A percentile compares a stretch with the other conserved stretches of the same genome.
These are phyloP conservation scores for Drosophila nasuta DNA, from an alignment of 1,140 invertebrate species.

Conservation along the genomic window DNA sequence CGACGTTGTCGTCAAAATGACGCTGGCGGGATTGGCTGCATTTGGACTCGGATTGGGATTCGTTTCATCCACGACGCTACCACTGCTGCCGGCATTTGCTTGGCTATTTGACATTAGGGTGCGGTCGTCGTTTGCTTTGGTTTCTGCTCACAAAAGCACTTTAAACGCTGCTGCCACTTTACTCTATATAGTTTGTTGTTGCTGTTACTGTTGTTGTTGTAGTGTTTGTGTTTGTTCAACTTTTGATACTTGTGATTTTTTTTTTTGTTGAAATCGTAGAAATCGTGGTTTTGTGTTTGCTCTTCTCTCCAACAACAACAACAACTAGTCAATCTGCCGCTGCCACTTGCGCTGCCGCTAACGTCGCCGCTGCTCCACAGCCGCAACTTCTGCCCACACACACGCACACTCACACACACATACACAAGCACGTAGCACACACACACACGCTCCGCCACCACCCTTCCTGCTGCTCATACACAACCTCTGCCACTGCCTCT, in stretches of 20 bases:
- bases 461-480: slow-evolving; percentile 32
- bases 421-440: slow-evolving; percentile 38
- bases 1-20: slow-evolving; percentile 35
- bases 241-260: slow-evolving; percentile 40
- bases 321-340: no score
- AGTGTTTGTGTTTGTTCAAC: slow-evolving; percentile 16
- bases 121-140: slow-evolving; percentile 57
- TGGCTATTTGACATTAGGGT: slow-evolving; percentile 84
- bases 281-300: slow-evolving; percentile 37
- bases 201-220: slow-evolving; percentile 38
- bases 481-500: slow-evolving; percentile 23
- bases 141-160: slow-evolving; percentile 51
- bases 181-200: slow-evolving; percentile 3
- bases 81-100: slow-evolving; percentile 77
- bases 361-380: slow-evolving; percentile 42
- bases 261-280: slow-evolving; percentile 39
- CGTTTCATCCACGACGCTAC: slow-evolving; percentile 72
- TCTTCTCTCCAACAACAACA: slow-evolving; percentile 25
- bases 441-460: slow-evolving; percentile 50
- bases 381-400: slow-evolving; percentile 69
- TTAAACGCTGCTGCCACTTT: slow-evolving; percentile 50
- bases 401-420: slow-evolving; percentile 42
- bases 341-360: slow-evolving; percentile 56
- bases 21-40: slow-evolving; percentile 33
- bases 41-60: slow-evolving; percentile 46